Base-by-base conservation (phyloP, 2,113 vertebrate species). In the Pollimyrus isidori region DNA sequence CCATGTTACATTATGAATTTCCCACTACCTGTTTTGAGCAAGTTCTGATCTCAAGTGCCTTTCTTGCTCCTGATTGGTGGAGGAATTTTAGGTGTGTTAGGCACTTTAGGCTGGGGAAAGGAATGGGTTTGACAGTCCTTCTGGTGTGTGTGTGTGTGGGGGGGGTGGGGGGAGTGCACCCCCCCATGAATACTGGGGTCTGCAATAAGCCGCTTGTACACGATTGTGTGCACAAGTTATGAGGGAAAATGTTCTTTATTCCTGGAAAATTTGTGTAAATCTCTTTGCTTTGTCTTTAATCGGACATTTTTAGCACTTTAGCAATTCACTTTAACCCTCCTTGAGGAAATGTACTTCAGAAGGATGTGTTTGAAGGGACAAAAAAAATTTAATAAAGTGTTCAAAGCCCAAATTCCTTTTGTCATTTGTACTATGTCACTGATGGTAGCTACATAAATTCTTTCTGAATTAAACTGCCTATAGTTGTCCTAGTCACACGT, bases 221-320 rank as follows among this genome's bases (percentile, higher is more conserved):
- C 23, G 86, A n/a, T 11, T 89, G 73, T 82, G 56, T 86, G 21
- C 26, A 85, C 62, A 87, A 88, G 87, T 88, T 21, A 53, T 46
- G 23, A 46, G 82, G 45, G 45, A 48, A 42, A 6, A 13, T 35
- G 52, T 58, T 35, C 82, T 45, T 42, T 46, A 48, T 84, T 84
- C 39, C 82, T 87, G 35, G 30, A 39, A 56, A 42, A 10, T 52
- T 42, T 87, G 23, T 87, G 50, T 56, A 58, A 52, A 42, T 42
- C 23, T 26, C 2, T 73, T 45, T 30, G 62, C 45, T 50, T 88
- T 73, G 58, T 65, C 46, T 26, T 45, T 49, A 73, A 88, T 58
- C 2, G n/a, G 15, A 87, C 86, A 58, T 87, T 62, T 88, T 62
- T 69, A 48, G 49, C 49, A 86, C 85, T 86, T 86, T 46, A 86